Evolutionary conservation across 2,797 vertebrate genomes (phyloP).

Genomic region (Numenius phaeopus): DNA sequence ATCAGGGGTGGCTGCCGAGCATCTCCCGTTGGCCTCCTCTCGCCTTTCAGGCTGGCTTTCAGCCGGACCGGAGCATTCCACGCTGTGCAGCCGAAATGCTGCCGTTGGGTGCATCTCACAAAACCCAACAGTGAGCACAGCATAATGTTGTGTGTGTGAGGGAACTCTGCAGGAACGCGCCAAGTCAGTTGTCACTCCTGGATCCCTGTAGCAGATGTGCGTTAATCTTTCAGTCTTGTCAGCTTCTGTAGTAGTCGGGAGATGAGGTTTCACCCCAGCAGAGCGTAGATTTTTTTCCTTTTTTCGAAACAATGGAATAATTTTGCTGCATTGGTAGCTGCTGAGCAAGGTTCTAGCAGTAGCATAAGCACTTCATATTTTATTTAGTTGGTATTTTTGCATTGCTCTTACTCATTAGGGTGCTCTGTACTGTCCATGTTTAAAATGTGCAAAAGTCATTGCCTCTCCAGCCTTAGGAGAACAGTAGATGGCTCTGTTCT

Average conservation of each 20-base stretch:
- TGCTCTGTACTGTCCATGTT: background rate
- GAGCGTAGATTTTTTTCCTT: background rate
- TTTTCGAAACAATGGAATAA: background rate
- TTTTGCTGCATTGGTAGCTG: background rate
- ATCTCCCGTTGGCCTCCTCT: background rate
- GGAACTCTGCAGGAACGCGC: background rate
- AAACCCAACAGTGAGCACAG: background rate
- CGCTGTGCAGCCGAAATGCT: background rate
- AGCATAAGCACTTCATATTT: background rate
- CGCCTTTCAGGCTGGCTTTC: background rate
- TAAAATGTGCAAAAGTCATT: rapidly evolving
- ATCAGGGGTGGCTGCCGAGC: background rate
- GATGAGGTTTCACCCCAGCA: background rate
- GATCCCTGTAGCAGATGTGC: background rate
- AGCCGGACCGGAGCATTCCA: background rate
- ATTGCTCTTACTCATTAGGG: background rate
- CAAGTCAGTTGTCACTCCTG: background rate
- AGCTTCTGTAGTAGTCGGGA: background rate
- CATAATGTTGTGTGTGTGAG: rapidly evolving
- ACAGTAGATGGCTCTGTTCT: background rate
- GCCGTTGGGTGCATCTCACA: background rate
- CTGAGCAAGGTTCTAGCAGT: background rate
- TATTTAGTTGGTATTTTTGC: background rate
- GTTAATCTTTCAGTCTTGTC: background rate
- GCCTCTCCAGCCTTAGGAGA: background rate